A percentile compares a stretch with the other conserved stretches of the same genome.
Conservation (phyloP, 2,797 vertebrate genomes). For the Tenualosa thibaudeaui region DNA sequence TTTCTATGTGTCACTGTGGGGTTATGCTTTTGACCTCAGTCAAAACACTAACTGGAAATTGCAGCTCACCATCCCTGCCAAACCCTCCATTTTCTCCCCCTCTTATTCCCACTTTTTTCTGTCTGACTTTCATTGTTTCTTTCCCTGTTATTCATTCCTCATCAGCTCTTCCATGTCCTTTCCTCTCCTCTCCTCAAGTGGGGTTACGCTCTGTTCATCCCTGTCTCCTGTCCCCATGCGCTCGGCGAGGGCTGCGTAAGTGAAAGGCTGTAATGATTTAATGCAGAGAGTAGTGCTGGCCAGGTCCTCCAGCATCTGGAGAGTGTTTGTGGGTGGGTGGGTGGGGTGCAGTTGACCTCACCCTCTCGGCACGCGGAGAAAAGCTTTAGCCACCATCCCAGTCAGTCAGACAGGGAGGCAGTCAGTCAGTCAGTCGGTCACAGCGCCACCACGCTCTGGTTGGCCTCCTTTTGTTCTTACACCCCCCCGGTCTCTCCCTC, state of each 20-base stretch:
- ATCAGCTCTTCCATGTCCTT: no score
- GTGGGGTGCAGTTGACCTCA: neutral
- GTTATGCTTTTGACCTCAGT: slow-evolving; percentile 11
- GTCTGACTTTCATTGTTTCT: neutral
- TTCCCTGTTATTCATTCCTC: neutral
- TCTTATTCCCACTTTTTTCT: neutral
- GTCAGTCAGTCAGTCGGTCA: neutral
- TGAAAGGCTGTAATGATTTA: neutral
- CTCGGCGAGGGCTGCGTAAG: neutral
- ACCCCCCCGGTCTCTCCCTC: neutral
- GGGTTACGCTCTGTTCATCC: neutral
- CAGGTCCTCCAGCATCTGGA: neutral
- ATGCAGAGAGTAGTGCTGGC: neutral
- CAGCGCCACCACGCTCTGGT: neutral
- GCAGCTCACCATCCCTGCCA: neutral
- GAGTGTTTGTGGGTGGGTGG: neutral
- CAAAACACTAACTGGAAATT: neutral
- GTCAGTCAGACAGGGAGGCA: no score
- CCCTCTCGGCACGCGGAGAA: neutral
- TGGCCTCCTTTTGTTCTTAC: neutral
- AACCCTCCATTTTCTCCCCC: neutral
- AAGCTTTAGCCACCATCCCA: neutral
- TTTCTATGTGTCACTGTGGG: slow-evolving; percentile 4
- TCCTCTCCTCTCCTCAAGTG: neutral
- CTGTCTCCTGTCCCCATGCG: slow-evolving; percentile 9